phyloP scores from a whole-genome alignment of 2,797 vertebrate species.

The Lindbergichthys nudifrons region DNA sequence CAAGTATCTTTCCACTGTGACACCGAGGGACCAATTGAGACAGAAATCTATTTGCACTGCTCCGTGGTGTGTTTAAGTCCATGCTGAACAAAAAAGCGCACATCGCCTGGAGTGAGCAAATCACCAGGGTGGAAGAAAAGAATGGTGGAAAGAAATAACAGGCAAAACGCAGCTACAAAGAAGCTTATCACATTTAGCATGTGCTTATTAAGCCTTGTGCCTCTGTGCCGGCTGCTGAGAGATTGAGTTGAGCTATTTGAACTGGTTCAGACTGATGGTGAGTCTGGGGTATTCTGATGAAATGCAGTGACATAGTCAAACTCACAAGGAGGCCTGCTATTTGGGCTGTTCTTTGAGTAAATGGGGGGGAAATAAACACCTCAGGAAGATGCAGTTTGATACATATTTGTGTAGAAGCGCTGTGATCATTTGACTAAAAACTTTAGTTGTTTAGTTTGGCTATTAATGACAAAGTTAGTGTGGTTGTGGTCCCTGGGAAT shows the following conservation, averaged over 20 bases:
- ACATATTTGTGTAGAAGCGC: slow-evolving; percentile 26
- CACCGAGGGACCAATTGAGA: slow-evolving; percentile 87
- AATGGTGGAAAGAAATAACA: slow-evolving; percentile 55
- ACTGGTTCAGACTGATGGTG: slow-evolving; percentile 79
- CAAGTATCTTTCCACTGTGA: slow-evolving; percentile 84
- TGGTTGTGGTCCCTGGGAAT: background rate
- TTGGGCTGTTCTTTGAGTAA: slow-evolving; percentile 49
- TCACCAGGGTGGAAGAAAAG: slow-evolving; percentile 82
- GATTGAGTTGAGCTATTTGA: slow-evolving; percentile 81
- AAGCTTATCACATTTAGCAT: slow-evolving; percentile 80
- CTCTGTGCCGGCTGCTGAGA: slow-evolving; percentile 76
- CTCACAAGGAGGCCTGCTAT: slow-evolving; percentile 57
- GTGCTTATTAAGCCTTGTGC: slow-evolving; percentile 81
- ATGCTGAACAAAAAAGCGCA: slow-evolving; percentile 73
- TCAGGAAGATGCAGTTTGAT: slow-evolving; percentile 41
- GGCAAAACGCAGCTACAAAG: slow-evolving; percentile 78
- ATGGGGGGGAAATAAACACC: slow-evolving; percentile 50
- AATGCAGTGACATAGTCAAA: slow-evolving; percentile 79
- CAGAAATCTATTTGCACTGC: slow-evolving; percentile 83
- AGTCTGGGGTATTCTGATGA: slow-evolving; percentile 85
- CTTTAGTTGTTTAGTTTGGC: background rate
- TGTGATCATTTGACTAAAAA: slow-evolving; percentile 11
- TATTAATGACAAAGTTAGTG: background rate
- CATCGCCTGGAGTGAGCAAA: slow-evolving; percentile 82
- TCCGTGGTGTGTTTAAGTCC: slow-evolving; percentile 64